Percentiles rank a stretch among this genome's conserved stretches.
phyloP scores from a whole-genome alignment of 2,113 vertebrate species.

The Polyodon spathula region DNA sequence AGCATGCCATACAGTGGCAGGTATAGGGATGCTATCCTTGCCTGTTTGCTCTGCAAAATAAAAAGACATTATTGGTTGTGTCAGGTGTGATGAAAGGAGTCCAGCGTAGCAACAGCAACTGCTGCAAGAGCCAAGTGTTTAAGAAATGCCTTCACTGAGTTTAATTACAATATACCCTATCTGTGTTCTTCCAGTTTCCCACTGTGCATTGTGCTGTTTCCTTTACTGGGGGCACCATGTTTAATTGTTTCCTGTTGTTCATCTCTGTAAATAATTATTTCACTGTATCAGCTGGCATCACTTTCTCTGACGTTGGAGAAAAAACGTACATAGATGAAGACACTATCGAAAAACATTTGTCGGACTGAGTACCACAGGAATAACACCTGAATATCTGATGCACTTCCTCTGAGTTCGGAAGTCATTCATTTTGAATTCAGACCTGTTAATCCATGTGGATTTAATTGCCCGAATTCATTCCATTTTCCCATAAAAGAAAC shows the following conservation, averaged over 20 bases:
- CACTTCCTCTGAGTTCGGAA: too few relatives aligned
- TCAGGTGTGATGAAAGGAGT: background rate
- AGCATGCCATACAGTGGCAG: conserved; percentile 94
- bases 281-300: too few relatives aligned
- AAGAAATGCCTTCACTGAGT: background rate
- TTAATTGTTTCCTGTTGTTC: conserved; percentile 24
- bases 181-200: background rate
- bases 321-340: too few relatives aligned
- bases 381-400: too few relatives aligned
- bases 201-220: conserved; percentile 5
- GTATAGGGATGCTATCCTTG: conserved; percentile 85
- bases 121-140: background rate
- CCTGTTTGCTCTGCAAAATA: conserved; percentile 75
- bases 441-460: too few relatives aligned
- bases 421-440: too few relatives aligned
- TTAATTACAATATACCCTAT: background rate
- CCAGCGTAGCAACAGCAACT: background rate
- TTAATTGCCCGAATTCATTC: too few relatives aligned
- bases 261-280: background rate
- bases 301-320: too few relatives aligned
- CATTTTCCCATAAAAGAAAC: too few relatives aligned
- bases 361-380: too few relatives aligned
- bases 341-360: too few relatives aligned
- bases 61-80: background rate
- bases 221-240: conserved; percentile 9